Evolutionary conservation across 2,797 vertebrate species (phyloP), one percentile per base, ranked within the genome.

Genomic region (Acropternis orthonyx): DNA sequence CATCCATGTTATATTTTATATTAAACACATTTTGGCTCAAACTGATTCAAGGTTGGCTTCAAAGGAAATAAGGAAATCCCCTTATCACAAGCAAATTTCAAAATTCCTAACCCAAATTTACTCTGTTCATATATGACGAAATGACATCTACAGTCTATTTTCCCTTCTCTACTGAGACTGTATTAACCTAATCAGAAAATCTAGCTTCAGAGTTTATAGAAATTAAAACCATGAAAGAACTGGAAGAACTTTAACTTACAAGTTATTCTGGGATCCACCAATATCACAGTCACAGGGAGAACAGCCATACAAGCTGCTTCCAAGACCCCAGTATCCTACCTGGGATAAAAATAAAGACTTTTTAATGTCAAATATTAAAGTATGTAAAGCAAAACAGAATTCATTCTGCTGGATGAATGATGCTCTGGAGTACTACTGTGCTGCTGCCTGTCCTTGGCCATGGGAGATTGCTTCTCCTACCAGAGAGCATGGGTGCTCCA

Each of bases 301-400:
- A 96, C 99, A 99, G 75, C 97, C 97, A 62, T 97, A 95, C 34
- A 94, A 81, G 6, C 98, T 98, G 89, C 95, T 98, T 76, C 98
- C 98, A 82, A 99, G 98, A 84, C 98, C 98, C 99, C 98, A 99
- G 95, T 98, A 98, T 80, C 98, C 98, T 68, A 92, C 94, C 99
- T 99, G 92, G 39, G 82, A 81, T 34, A 86, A 90, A 92, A 78
- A 78, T 59, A 81, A 76, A 41, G 30, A 52, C 68, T 77, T 43
- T 52, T 48, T 69, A 58, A 52, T 4, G 10, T 26, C 28, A 79
- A 85, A 85, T 67, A 63, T 69, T 91, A 67, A 84, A 55, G 43
- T 55, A 69, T 41, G 39, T 69, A 75, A 90, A 94, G 43, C 21
- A 78, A 76, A 93, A 63, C 5, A 69, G 58, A 90, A 92, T 14